phyloP scores from a whole-genome alignment of 2,888 invertebrate genomes.

The Caenorhabditis sp. region DNA sequence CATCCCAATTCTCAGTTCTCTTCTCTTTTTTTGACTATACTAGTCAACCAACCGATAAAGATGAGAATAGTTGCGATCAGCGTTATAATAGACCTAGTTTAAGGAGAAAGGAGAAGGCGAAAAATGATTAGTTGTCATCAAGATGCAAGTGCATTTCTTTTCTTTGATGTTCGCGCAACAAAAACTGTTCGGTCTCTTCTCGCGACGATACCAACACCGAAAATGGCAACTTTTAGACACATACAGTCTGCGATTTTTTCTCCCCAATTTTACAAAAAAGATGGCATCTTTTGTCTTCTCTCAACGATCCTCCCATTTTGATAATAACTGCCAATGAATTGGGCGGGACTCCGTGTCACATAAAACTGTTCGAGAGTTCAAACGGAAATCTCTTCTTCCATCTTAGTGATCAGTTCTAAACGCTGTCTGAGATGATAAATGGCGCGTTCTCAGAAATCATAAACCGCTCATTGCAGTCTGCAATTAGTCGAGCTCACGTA shows the following conservation, averaged over 20 bases:
- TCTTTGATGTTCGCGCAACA: conserved; percentile 41
- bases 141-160: conserved; percentile 37
- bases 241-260: no score
- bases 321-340: conserved; percentile 4
- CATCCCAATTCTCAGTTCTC: not conserved
- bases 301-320: not conserved
- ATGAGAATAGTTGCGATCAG: conserved; percentile 10
- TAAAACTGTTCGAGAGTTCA: not conserved
- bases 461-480: no score
- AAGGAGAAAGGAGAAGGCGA: no score
- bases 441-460: no score
- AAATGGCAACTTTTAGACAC: no score
- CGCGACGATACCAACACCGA: not conserved
- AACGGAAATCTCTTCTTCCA: not conserved
- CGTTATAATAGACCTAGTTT: conserved; percentile 11
- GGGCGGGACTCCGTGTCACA: not conserved
- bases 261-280: no score
- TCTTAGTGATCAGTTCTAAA: no score
- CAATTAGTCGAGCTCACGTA: no score
- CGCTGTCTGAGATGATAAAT: no score
- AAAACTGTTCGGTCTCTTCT: conserved; percentile 18
- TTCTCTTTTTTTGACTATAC: conserved; percentile 7
- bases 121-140: conserved; percentile 41
- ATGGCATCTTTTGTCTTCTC: no score
- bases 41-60: not conserved